Evolutionary conservation across 2,888 invertebrate species (phyloP), one percentile per base, ranked within the genome.

Genomic region (Pilophorus perplexus): DNA sequence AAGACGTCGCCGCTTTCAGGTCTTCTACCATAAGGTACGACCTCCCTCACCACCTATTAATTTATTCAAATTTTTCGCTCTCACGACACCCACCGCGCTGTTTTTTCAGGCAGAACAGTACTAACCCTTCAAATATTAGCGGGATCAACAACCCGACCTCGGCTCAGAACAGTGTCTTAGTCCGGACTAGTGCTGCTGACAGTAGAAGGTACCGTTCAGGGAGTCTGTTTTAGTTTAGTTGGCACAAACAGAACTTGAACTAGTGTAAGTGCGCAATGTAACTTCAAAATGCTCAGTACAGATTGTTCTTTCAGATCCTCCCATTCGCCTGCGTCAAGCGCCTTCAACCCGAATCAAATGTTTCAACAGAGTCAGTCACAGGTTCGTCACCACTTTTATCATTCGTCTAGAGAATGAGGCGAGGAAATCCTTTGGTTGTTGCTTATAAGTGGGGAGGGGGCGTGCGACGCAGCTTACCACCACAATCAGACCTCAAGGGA

Each of bases 141-240:
- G 33, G 46, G 27, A 25, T 23, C 38, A 54, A 28, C 40, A 54
- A 48, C 42, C 22, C 50, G 2, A 23, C 20, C 42, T 38, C 50
- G 2, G 40, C 46, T 22, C 68, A 68, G 25, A 69, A 69, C 40
- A 67, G 67, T 48, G 69, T 69, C 50, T 59, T 69, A 38, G 69
- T 69, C 2, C 12, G 69, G 33, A 60, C 69, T 3, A 65, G 64
- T n/a, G 55, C 69, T 48, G 66, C 60, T 5, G 71, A 71, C 20
- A 59, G 50, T 14, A 64, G 71, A 48, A 70, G 71, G 71, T 33
- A 33, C 6, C 33, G 33, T n/a, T n/a, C n/a, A n/a, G n/a, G n/a
- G n/a, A n/a, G n/a, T n/a, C n/a, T n/a, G n/a, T n/a, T n/a, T n/a
- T n/a, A n/a, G 38, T 38, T 33, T 33, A 8, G 33, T 33, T 33